Evolutionary conservation across 2,888 invertebrate genomes (phyloP), one percentile per base, ranked within the genome.

Genomic region (Teleiodes luculella): DNA sequence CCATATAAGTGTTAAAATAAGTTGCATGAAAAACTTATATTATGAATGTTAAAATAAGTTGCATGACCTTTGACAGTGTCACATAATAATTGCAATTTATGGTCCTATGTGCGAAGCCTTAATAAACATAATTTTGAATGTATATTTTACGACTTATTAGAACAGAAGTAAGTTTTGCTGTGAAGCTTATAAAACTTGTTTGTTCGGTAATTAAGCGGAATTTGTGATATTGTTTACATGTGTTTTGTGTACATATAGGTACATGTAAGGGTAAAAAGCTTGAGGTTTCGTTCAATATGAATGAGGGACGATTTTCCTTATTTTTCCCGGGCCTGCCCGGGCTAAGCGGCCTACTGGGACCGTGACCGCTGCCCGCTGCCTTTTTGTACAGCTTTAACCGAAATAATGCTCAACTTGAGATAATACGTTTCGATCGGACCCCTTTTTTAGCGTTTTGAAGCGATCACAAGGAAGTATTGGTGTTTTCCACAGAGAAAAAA

Each of bases 301-400:
- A 85, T 82, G 85, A 82, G 82, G 74, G 77, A 75, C 77, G 74
- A 72, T 81, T 81, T 80, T 74, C 80, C 76, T 76, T 77, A 78
- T 78, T 80, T 78, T 73, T 66, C 70, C 70, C 68, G 69, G 72
- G 72, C 77, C 74, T 75, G 72, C 60, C 61, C 66, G 70, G 73
- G 74, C 78, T 86, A 86, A 86, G 80, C 78, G 83, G 83, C 69
- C 86, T 66, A 71, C 60, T 58, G 87, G 86, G 87, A 86, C 69
- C 63, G 57, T 46, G 62, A 55, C 60, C 61, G 61, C 61, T 37
- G 56, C 48, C 62, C 63, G 60, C 55, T 70, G 71, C 74, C 74
- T 83, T 83, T 80, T 82, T 80, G 78, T 77, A 74, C 72, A 76
- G 65, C 70, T 75, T 72, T 70, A 66, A 7, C 64, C 65, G 65